Percentiles rank a stretch among this genome's conserved stretches.
phyloP scores from a whole-genome alignment of 2,113 vertebrate species.

The Microcebus murinus region DNA sequence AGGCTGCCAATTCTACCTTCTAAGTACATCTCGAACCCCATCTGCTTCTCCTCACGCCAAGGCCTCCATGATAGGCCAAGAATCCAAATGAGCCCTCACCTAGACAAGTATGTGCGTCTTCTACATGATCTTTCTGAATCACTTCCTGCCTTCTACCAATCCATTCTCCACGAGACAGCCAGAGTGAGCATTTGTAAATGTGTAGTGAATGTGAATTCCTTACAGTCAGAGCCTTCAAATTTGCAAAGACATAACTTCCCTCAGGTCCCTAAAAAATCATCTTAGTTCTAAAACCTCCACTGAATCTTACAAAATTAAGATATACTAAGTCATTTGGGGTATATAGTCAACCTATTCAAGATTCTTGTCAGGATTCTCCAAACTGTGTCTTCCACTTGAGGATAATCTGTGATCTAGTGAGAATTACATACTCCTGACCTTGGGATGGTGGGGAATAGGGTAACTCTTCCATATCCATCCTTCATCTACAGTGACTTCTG shows the following conservation, averaged over 20 bases:
- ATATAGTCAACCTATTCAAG: background rate
- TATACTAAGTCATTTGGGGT: background rate
- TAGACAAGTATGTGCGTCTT: background rate
- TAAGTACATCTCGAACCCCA: background rate
- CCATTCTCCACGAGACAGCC: background rate
- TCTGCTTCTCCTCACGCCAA: background rate
- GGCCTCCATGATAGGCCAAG: background rate
- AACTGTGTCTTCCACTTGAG: background rate
- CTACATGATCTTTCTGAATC: background rate
- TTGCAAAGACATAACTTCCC: background rate
- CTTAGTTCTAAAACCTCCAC: background rate
- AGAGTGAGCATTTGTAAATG: background rate
- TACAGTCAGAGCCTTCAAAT: background rate
- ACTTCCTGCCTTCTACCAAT: background rate
- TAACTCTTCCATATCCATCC: background rate
- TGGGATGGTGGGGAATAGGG: no score
- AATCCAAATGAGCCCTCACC: background rate
- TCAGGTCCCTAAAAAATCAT: background rate
- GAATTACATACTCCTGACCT: background rate
- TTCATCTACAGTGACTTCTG: background rate
- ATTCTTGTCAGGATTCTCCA: background rate
- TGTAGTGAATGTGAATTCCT: background rate
- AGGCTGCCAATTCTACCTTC: background rate
- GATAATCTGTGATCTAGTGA: background rate
- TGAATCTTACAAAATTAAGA: background rate